Evolutionary conservation across 2,113 vertebrate species (phyloP).

Genomic region (Tetrax tetrax): DNA sequence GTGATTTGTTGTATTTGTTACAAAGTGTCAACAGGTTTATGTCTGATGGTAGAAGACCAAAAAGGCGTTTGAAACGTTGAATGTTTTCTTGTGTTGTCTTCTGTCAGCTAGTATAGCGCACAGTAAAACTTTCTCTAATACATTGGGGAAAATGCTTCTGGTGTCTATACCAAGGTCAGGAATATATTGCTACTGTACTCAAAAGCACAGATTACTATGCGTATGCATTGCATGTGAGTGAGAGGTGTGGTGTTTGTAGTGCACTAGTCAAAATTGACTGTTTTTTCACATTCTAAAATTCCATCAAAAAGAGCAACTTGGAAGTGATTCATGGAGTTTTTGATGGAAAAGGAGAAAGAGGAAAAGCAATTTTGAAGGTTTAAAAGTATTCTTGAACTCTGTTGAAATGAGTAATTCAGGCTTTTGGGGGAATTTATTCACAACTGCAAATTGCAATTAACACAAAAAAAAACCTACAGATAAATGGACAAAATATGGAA

Average conservation of each 20-base stretch:
- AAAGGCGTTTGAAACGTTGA: background rate
- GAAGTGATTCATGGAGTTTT: background rate
- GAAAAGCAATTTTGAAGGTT: background rate
- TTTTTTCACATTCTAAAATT: background rate
- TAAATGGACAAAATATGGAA: background rate
- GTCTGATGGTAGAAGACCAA: background rate
- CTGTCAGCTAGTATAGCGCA: background rate
- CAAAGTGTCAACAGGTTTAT: background rate
- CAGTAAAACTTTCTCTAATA: background rate
- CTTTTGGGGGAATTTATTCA: background rate
- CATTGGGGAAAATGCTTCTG: background rate
- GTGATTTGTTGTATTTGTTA: background rate
- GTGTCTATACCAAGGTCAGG: background rate
- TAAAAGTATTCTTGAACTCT: background rate
- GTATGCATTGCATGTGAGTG: background rate
- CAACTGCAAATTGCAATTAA: conserved; percentile 29
- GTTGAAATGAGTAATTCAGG: background rate
- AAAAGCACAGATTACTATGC: background rate
- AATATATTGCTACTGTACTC: background rate
- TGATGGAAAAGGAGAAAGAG: background rate
- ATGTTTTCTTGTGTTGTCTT: background rate
- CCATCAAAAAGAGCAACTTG: background rate
- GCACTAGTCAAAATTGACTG: background rate
- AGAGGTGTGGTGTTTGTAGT: background rate
- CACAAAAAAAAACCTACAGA: background rate